Evolutionary conservation across 1,140 invertebrate genomes (phyloP).

Genomic region (Parapsyche elsis): DNA sequence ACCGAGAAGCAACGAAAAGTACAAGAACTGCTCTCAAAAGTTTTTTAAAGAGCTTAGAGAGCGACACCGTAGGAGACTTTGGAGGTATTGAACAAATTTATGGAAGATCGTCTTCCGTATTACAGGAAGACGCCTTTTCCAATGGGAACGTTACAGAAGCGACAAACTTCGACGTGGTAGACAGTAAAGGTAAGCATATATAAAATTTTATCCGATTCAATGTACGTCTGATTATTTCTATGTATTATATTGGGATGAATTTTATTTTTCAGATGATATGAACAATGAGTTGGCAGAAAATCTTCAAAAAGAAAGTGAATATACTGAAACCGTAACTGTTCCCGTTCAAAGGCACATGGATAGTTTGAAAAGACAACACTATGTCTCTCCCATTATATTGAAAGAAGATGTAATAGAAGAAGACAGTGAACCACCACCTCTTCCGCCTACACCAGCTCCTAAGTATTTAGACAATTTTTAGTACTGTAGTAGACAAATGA

Average conservation of each 20-base stretch:
- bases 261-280: slow-evolving; percentile 41
- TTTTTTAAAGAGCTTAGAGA: slow-evolving; percentile 34
- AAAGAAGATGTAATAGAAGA: slow-evolving; percentile 28
- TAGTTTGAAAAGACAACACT: slow-evolving; percentile 65
- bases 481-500: too few species aligned
- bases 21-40: slow-evolving; percentile 24
- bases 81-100: slow-evolving; percentile 14
- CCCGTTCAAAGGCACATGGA: slow-evolving; percentile 70
- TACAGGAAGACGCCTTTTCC: slow-evolving; percentile 40
- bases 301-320: slow-evolving; percentile 71
- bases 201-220: neutral
- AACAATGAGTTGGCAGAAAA: slow-evolving; percentile 61
- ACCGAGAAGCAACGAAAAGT: neutral
- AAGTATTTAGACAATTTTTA: neutral
- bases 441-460: slow-evolving; percentile 40
- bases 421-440: slow-evolving; percentile 39
- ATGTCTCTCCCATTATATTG: slow-evolving; percentile 39
- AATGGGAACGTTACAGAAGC: slow-evolving; percentile 43
- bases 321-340: slow-evolving; percentile 71
- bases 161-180: slow-evolving; percentile 53
- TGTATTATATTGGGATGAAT: neutral
- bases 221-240: neutral
- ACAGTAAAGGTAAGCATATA: slow-evolving; percentile 42
- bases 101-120: slow-evolving; percentile 14
- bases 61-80: neutral